Percentiles rank a stretch among this genome's conserved stretches.
These are phyloP conservation scores for Pitangus sulphuratus DNA, from an alignment of 2,797 vertebrate species.

Conservation along the genomic window DNA sequence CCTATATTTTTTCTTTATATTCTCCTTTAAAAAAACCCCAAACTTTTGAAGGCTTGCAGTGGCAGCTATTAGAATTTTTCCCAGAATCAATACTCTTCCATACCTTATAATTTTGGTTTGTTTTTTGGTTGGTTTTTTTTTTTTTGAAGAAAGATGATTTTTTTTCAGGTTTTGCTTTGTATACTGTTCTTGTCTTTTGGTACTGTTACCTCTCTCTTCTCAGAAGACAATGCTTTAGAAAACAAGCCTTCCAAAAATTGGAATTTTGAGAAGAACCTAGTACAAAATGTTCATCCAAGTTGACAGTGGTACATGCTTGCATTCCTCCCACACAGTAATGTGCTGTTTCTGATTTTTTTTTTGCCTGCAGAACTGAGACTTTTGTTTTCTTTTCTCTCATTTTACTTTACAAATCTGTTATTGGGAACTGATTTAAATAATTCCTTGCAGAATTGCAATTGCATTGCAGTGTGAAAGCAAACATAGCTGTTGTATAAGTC, in stretches of 20 bases:
- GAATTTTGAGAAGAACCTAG: neutral
- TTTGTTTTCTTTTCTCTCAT: neutral
- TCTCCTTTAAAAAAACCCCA: neutral
- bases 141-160: neutral
- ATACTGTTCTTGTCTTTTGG: neutral
- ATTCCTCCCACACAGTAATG: neutral
- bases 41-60: neutral
- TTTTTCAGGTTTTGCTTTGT: neutral
- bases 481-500: neutral
- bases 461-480: neutral
- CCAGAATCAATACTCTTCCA: neutral
- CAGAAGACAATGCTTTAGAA: neutral
- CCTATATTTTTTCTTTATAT: neutral
- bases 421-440: neutral
- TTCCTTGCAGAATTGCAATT: neutral
- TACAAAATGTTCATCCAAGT: neutral
- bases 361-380: neutral
- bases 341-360: neutral
- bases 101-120: neutral
- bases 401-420: neutral
- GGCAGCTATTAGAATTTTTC: neutral
- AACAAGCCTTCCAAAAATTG: neutral
- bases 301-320: neutral
- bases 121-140: too few relatives aligned
- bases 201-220: neutral